Conservation (phyloP, 1,140 invertebrate genomes). For the Gonioctena quinquepunctata region DNA sequence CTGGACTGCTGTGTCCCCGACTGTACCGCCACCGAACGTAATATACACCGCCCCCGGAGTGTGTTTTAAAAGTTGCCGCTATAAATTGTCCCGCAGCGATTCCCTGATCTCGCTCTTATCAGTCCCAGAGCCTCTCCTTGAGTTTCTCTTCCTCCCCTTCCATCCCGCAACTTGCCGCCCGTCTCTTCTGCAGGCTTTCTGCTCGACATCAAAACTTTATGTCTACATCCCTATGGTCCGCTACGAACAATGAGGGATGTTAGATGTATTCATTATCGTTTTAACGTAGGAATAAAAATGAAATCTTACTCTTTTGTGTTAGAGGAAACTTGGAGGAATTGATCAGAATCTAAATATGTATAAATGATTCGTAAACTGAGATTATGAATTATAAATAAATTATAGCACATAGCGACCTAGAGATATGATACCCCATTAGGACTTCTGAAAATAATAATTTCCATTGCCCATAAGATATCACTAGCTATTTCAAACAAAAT, state of each 20-base stretch:
- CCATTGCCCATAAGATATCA: too few species aligned
- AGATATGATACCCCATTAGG: too few species aligned
- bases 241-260: neutral
- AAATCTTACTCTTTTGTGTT: too few species aligned
- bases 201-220: constrained; percentile 20
- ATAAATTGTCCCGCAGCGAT: constrained; percentile 57
- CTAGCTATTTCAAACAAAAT: too few species aligned
- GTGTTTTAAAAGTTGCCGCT: constrained; percentile 57
- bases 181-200: neutral
- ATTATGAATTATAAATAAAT: too few species aligned
- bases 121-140: constrained; percentile 49
- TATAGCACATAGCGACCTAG: too few species aligned
- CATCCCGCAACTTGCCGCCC: neutral
- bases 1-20: constrained; percentile 29
- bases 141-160: constrained; percentile 19
- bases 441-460: too few species aligned
- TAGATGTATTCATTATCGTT: too few species aligned
- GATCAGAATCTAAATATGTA: too few species aligned
- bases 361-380: too few species aligned
- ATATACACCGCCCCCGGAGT: constrained; percentile 52
- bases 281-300: too few species aligned
- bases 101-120: constrained; percentile 53
- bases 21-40: constrained; percentile 54
- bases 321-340: too few species aligned
- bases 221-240: constrained; percentile 1